Percentiles rank a stretch among this genome's conserved stretches.
Evolutionary conservation across 1,140 invertebrate species (phyloP).

Genomic region (Zaprionus nigranus): DNA sequence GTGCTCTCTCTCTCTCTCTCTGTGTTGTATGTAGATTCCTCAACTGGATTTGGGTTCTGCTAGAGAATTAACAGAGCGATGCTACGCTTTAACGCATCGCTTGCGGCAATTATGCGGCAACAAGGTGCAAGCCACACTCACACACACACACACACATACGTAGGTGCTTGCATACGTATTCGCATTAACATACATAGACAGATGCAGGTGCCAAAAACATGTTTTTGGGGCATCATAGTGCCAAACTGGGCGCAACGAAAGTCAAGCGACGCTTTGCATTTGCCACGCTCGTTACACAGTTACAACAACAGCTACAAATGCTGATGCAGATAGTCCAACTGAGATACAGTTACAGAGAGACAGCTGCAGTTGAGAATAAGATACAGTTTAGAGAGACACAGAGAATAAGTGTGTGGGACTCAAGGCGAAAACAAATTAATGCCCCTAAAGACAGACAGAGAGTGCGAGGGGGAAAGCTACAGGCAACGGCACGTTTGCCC

Average conservation of each 20-base stretch:
- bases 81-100: conserved; percentile 67
- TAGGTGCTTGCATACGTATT: not conserved
- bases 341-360: conserved; percentile 29
- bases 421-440: conserved; percentile 58
- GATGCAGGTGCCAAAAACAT: conserved; percentile 40
- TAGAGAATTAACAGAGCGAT: conserved; percentile 64
- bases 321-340: not conserved
- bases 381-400: conserved; percentile 27
- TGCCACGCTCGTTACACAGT: conserved; percentile 55
- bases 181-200: not conserved
- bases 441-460: conserved; percentile 26
- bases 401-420: conserved; percentile 27
- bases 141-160: not conserved
- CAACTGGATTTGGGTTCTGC: conserved; percentile 34
- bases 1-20: not conserved
- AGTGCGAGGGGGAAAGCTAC: not conserved
- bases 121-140: conserved; percentile 44
- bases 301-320: conserved; percentile 28
- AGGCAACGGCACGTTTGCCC: conserved; percentile 45
- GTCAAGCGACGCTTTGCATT: conserved; percentile 61
- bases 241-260: conserved; percentile 59
- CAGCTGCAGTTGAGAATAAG: not conserved
- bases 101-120: conserved; percentile 60
- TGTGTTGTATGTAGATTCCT: not conserved
- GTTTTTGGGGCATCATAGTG: conserved; percentile 29